These are phyloP conservation scores for Scyliorhinus canicula DNA, from an alignment of 2,797 vertebrate species.

Conservation along the genomic window DNA sequence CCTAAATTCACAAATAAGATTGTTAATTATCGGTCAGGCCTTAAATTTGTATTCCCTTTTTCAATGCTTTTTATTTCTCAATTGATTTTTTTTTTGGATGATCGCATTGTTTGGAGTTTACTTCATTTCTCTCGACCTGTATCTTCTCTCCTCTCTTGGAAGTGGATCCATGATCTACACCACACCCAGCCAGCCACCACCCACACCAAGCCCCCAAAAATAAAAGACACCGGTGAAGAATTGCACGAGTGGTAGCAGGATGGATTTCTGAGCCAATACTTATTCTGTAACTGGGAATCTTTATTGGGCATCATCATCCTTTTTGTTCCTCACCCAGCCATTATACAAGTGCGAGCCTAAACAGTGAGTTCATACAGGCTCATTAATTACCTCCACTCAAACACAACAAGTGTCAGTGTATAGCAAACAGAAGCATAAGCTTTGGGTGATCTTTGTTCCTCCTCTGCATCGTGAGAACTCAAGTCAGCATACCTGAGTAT, in stretches of 20 bases:
- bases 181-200: not conserved
- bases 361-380: not conserved
- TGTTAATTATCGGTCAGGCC: not conserved
- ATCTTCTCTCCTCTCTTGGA: not conserved
- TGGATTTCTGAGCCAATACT: not conserved
- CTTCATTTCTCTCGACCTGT: not conserved
- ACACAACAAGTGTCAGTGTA: not conserved
- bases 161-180: not conserved
- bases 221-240: not conserved
- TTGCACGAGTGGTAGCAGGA: not conserved
- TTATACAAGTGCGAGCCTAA: not conserved
- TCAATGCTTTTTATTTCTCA: not conserved
- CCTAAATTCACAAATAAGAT: not conserved
- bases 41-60: not conserved
- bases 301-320: not conserved
- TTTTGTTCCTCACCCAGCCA: not conserved
- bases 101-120: not conserved
- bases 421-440: not conserved
- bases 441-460: not conserved
- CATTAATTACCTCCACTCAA: too few relatives aligned
- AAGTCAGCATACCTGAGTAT: not conserved
- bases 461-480: too few relatives aligned
- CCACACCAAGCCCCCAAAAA: not conserved
- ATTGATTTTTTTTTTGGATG: not conserved
- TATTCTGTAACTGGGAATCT: not conserved